phyloP scores from a whole-genome alignment of 1,140 invertebrate genomes.

The Tenebrio molitor region DNA sequence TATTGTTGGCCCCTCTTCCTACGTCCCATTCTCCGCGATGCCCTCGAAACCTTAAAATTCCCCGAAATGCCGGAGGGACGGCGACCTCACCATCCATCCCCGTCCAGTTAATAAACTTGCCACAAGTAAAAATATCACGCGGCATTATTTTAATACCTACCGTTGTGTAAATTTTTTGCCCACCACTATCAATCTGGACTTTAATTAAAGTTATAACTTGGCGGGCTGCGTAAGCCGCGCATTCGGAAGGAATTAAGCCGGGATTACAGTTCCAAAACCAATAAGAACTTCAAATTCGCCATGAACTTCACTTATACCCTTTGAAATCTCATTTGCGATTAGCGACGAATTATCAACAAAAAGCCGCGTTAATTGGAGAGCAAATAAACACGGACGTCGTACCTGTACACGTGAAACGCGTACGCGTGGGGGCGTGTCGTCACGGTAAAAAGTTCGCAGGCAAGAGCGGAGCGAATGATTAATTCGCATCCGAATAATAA shows the following conservation, averaged over 20 bases:
- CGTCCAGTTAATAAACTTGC: slow-evolving; percentile 14
- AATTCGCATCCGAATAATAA: slow-evolving; percentile 21
- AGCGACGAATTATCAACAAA: slow-evolving; percentile 13
- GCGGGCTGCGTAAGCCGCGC: slow-evolving; percentile 50
- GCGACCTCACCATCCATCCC: background rate
- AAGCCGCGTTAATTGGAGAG: too few species aligned
- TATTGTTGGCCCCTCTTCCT: slow-evolving; percentile 15
- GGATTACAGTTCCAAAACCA: slow-evolving; percentile 60
- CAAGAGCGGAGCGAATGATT: slow-evolving; percentile 2
- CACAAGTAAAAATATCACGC: background rate
- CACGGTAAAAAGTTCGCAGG: background rate
- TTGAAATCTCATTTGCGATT: slow-evolving; percentile 52
- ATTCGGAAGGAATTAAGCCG: slow-evolving; percentile 56
- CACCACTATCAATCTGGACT: slow-evolving; percentile 49
- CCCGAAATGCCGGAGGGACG: background rate
- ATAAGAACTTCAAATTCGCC: slow-evolving; percentile 57
- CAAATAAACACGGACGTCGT: too few species aligned
- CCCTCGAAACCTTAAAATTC: slow-evolving; percentile 18
- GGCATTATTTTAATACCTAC: slow-evolving; percentile 19
- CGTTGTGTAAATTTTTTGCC: slow-evolving; percentile 43
- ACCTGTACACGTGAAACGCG: too few species aligned
- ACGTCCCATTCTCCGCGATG: slow-evolving; percentile 15
- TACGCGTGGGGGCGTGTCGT: too few species aligned
- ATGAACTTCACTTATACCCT: slow-evolving; percentile 48
- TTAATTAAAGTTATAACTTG: slow-evolving; percentile 59